Base-by-base conservation (phyloP, 2,797 vertebrate species). In the Coregonus ussuriensis region DNA sequence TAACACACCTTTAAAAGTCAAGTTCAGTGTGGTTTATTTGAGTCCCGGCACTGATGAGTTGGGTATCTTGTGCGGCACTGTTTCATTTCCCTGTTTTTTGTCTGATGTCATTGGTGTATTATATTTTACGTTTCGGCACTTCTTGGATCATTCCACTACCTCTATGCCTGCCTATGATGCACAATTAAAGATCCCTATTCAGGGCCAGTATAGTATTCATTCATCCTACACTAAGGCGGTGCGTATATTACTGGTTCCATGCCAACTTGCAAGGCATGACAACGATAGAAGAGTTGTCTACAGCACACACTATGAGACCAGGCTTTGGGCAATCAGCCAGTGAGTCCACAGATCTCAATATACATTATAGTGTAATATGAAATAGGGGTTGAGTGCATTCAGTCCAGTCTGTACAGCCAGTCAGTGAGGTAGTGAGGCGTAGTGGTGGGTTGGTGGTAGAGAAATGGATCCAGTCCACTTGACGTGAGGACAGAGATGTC, bases 401-500 rank as follows among this genome's bases (percentile, higher is more conserved):
- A 33, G 68, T 70, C 15, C 16, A 70, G 16, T 21, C 7, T 15
- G 11, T 70, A 9, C 37, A 70, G 65, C 9, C 25, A 31, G 65
- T 16, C 63, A 66, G 14, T 67, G 65, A 35, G 21, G 72, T 41
- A 37, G 35, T 63, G 56, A 74, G 72, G 72, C 31, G 31, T 6
- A 41, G 53, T 14, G 18, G 59, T 9, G 21, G 4, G 33, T 71
- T 51, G 83, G 82, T 83, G 85, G 82, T 80, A 71, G 74, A 78
- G 52, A 83, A 21, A 78, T 54, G 33, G 59, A 74, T 85, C 77
- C 79, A 82, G 78, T 81, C 59, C 59, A 78, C 81, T 80, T 62
- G 77, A 88, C 72, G 84, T 86, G 88, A 89, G 77, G 86, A 91
- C 85, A 88, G 88, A 91, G 82, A 84, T 82, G 83, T 88, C 87